Conservation (phyloP, 2,113 vertebrate species). For the Myiopsitta monachus region DNA sequence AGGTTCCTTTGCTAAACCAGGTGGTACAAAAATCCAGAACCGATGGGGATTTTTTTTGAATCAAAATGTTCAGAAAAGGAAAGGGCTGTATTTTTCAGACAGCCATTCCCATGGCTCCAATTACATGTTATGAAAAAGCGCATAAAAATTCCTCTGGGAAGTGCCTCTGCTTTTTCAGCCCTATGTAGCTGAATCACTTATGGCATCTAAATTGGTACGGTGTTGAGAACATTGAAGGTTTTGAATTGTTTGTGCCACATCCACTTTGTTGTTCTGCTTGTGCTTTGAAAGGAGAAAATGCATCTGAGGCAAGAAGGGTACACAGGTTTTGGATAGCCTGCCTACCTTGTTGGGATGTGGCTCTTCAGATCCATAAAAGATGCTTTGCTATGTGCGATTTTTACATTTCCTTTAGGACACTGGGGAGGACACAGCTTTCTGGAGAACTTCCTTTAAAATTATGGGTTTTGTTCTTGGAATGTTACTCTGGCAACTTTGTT, state of each 20-base stretch:
- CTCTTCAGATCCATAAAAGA: neutral
- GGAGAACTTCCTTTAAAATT: neutral
- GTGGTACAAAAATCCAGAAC: neutral
- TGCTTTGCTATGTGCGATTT: neutral
- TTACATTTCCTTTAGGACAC: neutral
- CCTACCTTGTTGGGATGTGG: neutral
- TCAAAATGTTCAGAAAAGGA: neutral
- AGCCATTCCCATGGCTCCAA: neutral
- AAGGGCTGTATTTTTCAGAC: neutral
- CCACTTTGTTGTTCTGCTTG: neutral
- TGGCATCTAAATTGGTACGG: neutral
- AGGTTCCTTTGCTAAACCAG: neutral
- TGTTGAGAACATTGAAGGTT: neutral
- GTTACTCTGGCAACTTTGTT: neutral
- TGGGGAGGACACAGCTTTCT: neutral
- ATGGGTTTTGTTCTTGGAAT: neutral
- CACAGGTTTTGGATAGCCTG: neutral
- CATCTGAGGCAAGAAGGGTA: neutral
- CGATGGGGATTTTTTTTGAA: neutral
- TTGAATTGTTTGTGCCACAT: neutral
- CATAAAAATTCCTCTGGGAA: neutral
- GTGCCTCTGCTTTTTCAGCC: neutral
- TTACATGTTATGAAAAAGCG: neutral
- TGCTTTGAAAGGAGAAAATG: neutral
- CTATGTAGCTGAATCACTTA: neutral